phyloP scores from a whole-genome alignment of 2,888 invertebrate species.

The Ophion costatus region DNA sequence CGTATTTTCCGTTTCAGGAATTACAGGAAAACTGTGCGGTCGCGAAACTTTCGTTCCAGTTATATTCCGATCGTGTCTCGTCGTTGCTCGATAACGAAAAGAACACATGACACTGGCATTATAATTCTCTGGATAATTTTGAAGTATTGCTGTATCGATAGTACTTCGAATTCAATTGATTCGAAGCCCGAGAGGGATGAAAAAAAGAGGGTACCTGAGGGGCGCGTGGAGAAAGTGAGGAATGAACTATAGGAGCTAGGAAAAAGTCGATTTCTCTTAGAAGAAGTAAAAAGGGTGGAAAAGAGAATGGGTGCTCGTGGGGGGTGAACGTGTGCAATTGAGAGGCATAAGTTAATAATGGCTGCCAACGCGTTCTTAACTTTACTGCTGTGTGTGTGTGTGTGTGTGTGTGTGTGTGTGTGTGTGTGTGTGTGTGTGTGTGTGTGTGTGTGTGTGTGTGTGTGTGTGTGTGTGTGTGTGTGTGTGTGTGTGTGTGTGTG shows the following conservation, averaged over 20 bases:
- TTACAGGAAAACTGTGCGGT: not conserved
- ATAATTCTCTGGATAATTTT: slow-evolving; percentile 32
- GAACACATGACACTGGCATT: not conserved
- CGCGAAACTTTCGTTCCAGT: no score
- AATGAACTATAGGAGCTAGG: not conserved
- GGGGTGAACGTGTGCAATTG: slow-evolving; percentile 34
- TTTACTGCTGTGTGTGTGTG: slow-evolving; percentile 7
- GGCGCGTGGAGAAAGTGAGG: slow-evolving; percentile 5
- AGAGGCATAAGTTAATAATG: slow-evolving; percentile 56
- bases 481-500: no score
- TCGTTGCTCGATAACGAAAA: not conserved
- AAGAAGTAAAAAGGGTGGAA: slow-evolving; percentile 5
- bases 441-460: no score
- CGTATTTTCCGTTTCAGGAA: slow-evolving; percentile 16
- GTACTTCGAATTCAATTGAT: not conserved
- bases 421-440: not conserved
- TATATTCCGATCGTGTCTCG: not conserved
- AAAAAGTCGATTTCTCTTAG: slow-evolving; percentile 37
- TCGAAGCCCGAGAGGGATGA: slow-evolving; percentile 16
- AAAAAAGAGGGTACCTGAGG: not conserved
- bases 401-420: not conserved
- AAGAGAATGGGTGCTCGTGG: slow-evolving; percentile 17
- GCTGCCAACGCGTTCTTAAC: slow-evolving; percentile 41
- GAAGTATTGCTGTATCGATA: slow-evolving; percentile 7
- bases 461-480: no score